phyloP scores from a whole-genome alignment of 2,888 invertebrate species.

The Nemapogon koenigi region DNA sequence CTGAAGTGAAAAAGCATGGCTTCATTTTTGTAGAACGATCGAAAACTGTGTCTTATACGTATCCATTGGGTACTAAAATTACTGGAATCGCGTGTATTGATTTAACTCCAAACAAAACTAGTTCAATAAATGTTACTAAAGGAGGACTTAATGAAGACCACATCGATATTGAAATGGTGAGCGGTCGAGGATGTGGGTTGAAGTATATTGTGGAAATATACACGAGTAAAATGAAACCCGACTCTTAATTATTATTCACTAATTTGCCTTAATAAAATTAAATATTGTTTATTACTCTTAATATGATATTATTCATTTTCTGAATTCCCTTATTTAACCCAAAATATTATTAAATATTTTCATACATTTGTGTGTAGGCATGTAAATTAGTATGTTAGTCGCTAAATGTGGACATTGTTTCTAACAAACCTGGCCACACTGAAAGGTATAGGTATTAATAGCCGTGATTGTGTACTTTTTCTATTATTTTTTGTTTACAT shows the following conservation, averaged over 20 bases:
- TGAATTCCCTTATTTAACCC: too few relatives aligned
- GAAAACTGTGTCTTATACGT: slow-evolving; percentile 21
- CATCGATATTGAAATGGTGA: slow-evolving; percentile 24
- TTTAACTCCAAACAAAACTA: slow-evolving; percentile 23
- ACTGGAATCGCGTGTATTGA: slow-evolving; percentile 30
- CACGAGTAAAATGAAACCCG: slow-evolving; percentile 10
- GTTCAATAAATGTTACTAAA: slow-evolving; percentile 19
- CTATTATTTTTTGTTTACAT: too few relatives aligned
- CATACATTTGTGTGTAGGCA: too few relatives aligned
- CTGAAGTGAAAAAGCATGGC: slow-evolving; percentile 30
- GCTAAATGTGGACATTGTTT: too few relatives aligned
- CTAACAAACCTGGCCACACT: too few relatives aligned
- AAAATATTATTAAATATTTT: too few relatives aligned
- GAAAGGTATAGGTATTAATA: too few relatives aligned
- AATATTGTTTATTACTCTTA: too few relatives aligned
- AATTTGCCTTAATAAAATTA: too few relatives aligned
- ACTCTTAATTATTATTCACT: not conserved
- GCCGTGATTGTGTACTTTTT: too few relatives aligned
- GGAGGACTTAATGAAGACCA: slow-evolving; percentile 24
- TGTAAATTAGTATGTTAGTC: too few relatives aligned
- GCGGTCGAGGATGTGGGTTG: slow-evolving; percentile 25
- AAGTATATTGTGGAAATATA: slow-evolving; percentile 25
- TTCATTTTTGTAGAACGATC: slow-evolving; percentile 26
- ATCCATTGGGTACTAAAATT: slow-evolving; percentile 27
- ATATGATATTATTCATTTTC: too few relatives aligned